phyloP scores from a whole-genome alignment of 2,888 invertebrate species.

The Caenorhabditis wallacei region DNA sequence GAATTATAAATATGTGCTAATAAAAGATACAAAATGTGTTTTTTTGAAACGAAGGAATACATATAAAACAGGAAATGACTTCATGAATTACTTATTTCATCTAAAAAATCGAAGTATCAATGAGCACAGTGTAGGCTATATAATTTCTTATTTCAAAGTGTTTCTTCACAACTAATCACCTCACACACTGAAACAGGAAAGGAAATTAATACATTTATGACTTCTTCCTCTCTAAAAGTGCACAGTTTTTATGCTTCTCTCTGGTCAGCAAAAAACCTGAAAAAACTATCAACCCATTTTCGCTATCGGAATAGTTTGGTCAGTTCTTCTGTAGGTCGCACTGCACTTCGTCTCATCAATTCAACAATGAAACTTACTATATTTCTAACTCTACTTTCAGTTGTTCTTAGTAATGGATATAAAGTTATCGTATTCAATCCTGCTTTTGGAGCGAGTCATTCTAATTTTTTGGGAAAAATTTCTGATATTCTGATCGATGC shows the following conservation, averaged over 20 bases:
- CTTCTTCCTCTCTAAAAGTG: not conserved
- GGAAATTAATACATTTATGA: not conserved
- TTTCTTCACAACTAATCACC: not conserved
- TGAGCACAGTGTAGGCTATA: not conserved
- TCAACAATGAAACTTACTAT: conserved; percentile 4
- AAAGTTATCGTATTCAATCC: conserved; percentile 68
- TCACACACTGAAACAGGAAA: not conserved
- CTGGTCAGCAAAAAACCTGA: not conserved
- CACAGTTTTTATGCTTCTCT: not conserved
- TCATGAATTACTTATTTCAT: no score
- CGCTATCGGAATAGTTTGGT: conserved; percentile 25
- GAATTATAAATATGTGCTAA: not conserved
- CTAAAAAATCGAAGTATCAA: not conserved
- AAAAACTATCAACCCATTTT: conserved; percentile 12
- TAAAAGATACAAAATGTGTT: no score
- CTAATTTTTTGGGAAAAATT: conserved; percentile 66
- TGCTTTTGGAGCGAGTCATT: conserved; percentile 66
- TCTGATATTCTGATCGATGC: conserved; percentile 66
- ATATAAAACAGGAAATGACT: no score
- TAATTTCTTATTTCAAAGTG: no score
- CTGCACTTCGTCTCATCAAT: conserved; percentile 2
- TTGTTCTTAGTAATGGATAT: conserved; percentile 2
- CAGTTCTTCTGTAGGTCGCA: conserved; percentile 21
- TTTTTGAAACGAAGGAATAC: no score
- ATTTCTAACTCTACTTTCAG: not conserved